Conservation (phyloP, 1,140 invertebrate genomes). For the Oryctes rhinoceros region DNA sequence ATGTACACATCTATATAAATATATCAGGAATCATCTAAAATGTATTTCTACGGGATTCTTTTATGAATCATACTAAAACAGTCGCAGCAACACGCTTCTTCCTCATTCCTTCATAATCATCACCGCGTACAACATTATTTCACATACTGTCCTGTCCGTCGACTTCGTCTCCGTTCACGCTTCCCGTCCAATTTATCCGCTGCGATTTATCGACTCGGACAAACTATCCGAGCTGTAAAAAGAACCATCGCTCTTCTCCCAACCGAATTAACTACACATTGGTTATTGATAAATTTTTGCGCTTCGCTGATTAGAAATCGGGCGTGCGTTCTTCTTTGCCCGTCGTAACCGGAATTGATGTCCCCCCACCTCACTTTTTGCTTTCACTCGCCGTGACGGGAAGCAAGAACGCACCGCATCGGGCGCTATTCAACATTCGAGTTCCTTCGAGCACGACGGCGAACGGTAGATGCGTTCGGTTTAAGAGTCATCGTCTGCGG, state of each 20-base stretch:
- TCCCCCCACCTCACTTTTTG: conserved; percentile 31
- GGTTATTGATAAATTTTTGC: conserved; percentile 37
- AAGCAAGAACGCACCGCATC: conserved; percentile 3
- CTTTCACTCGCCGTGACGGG: conserved; percentile 3
- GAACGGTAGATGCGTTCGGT: not conserved
- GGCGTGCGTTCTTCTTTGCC: conserved; percentile 20
- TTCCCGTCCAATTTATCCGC: not conserved
- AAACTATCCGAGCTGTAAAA: not conserved
- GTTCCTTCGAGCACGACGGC: not conserved
- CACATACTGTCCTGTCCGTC: not conserved
- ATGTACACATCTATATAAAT: no score
- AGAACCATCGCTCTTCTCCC: not conserved
- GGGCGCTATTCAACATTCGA: not conserved
- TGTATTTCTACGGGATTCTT: no score
- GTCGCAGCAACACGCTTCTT: no score
- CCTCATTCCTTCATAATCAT: no score
- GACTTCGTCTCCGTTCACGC: not conserved
- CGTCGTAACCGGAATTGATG: conserved; percentile 29
- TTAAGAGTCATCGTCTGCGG: not conserved
- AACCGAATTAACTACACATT: conserved; percentile 15
- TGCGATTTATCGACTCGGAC: not conserved
- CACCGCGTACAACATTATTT: no score
- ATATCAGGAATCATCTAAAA: no score
- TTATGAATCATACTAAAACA: no score
- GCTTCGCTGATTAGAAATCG: conserved; percentile 21